A percentile compares a stretch with the other conserved stretches of the same genome.
Evolutionary conservation across 2,797 vertebrate genomes (phyloP).

Genomic region (Aselliscus stoliczkanus): DNA sequence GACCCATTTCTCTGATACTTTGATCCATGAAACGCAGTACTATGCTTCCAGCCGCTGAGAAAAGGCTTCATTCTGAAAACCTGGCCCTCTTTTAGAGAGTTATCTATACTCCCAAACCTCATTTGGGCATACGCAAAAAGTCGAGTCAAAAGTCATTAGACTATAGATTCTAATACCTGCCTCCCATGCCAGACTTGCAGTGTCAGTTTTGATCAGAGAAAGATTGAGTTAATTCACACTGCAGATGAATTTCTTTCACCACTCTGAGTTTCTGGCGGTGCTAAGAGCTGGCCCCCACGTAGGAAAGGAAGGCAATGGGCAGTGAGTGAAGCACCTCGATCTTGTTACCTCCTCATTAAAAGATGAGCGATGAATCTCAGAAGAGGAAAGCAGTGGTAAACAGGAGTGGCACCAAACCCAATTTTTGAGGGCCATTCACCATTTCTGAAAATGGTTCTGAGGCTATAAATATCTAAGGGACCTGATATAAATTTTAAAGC

Average conservation of each 20-base stretch:
- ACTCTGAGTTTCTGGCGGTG: not conserved
- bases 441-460: not conserved
- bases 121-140: not conserved
- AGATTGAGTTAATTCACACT: not conserved
- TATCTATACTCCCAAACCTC: not conserved
- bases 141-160: not conserved
- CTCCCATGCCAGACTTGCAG: not conserved
- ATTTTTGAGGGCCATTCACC: not conserved
- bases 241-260: not conserved
- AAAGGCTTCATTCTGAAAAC: not conserved
- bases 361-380: not conserved
- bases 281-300: not conserved
- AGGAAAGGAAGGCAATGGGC: not conserved
- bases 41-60: not conserved
- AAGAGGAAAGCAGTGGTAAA: not conserved
- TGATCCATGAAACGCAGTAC: not conserved
- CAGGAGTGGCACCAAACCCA: not conserved
- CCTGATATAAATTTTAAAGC: not conserved
- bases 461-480: not conserved
- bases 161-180: not conserved
- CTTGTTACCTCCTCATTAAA: not conserved
- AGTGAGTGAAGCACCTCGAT: not conserved
- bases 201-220: not conserved
- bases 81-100: not conserved
- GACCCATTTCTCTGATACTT: not conserved